Conservation (phyloP, 2,113 vertebrate genomes). For the Galeopterus variegatus region DNA sequence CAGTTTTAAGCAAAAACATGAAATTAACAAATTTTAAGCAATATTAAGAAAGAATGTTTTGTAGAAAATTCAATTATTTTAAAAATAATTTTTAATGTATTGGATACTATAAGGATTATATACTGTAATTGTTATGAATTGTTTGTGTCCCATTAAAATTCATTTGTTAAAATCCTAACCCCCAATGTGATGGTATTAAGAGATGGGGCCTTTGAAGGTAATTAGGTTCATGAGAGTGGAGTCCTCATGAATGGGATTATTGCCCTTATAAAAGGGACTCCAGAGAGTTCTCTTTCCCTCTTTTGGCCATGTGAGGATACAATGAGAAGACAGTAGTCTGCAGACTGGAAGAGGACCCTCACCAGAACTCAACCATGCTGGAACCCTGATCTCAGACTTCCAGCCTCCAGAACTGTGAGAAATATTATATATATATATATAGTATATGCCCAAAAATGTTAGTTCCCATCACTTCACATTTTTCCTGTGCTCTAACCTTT, state of each 20-base stretch:
- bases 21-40: conserved; percentile 31
- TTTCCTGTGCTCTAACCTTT: neutral
- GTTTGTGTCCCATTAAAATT: neutral
- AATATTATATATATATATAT: neutral
- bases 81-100: conserved; percentile 27
- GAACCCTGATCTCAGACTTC: neutral
- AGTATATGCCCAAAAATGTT: neutral
- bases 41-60: neutral
- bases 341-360: neutral
- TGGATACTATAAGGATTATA: neutral
- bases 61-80: conserved; percentile 11
- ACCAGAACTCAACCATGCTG: neutral
- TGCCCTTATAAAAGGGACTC: neutral
- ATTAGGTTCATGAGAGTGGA: neutral
- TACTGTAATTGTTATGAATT: neutral
- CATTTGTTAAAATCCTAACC: neutral
- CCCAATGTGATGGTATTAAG: neutral
- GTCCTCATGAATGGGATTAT: neutral
- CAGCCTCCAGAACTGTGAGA: neutral
- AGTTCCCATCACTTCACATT: neutral
- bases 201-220: neutral
- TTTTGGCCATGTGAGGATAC: neutral
- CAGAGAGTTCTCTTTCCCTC: neutral
- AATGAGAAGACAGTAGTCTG: neutral
- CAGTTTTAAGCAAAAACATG: conserved; percentile 9